These are phyloP conservation scores for Caenorhabditis inopinata DNA, from an alignment of 1,140 invertebrate genomes.

Conservation along the genomic window DNA sequence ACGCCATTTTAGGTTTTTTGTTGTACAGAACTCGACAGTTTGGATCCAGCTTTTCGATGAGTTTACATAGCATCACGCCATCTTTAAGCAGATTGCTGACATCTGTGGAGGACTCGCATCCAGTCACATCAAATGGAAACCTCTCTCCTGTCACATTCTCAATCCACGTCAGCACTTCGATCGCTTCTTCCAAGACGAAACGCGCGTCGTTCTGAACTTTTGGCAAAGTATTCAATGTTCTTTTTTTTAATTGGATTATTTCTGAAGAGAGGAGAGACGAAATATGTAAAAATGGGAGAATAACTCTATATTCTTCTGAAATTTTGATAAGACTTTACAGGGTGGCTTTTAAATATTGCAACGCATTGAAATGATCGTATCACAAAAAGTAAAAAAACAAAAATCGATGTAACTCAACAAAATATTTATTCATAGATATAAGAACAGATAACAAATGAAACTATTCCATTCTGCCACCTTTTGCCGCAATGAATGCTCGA, in stretches of 20 bases:
- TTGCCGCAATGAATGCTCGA: too few relatives aligned
- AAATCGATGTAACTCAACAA: too few relatives aligned
- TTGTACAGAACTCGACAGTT: constrained; percentile 53
- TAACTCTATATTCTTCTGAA: too few relatives aligned
- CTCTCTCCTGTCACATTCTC: constrained; percentile 67
- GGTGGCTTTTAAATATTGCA: too few relatives aligned
- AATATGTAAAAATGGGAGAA: too few relatives aligned
- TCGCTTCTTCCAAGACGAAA: constrained; percentile 69
- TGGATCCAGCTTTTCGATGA: constrained; percentile 53
- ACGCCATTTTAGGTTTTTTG: constrained; percentile 61
- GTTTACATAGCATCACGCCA: constrained; percentile 69
- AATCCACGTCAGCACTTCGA: constrained; percentile 69
- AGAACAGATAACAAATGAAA: too few relatives aligned
- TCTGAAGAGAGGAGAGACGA: constrained; percentile 40
- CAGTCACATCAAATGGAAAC: constrained; percentile 65
- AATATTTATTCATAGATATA: too few relatives aligned
- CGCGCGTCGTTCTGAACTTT: constrained; percentile 70
- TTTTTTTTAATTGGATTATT: not conserved
- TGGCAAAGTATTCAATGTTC: not conserved
- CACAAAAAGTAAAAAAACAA: too few relatives aligned
- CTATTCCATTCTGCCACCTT: too few relatives aligned
- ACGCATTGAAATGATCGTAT: too few relatives aligned
- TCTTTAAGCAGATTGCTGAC: constrained; percentile 70
- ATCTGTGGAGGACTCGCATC: constrained; percentile 68
- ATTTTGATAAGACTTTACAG: too few relatives aligned